phyloP scores from a whole-genome alignment of 2,113 vertebrate species.

The Nibea coibor region DNA sequence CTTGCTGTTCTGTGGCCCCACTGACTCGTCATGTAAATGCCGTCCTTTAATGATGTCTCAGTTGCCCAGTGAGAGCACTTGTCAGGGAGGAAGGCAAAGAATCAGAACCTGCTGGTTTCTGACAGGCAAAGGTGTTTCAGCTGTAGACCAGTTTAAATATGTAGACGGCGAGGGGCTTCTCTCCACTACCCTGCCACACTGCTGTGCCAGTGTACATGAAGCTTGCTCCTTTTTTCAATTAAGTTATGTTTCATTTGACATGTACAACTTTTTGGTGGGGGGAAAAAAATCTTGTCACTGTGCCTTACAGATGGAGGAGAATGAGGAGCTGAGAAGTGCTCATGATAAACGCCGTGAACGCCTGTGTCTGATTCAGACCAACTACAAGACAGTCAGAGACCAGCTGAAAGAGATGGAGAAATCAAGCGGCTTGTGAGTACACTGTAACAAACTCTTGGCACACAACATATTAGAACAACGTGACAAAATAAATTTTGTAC shows the following conservation, averaged over 20 bases:
- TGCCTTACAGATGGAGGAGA: conserved; percentile 87
- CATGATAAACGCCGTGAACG: conserved; percentile 87
- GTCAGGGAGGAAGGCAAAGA: conserved; percentile 49
- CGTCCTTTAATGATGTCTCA: conserved; percentile 75
- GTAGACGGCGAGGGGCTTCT: conserved; percentile 6
- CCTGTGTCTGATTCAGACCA: conserved; percentile 89
- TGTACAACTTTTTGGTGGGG: neutral
- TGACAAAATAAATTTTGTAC: neutral
- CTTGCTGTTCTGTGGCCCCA: conserved; percentile 53
- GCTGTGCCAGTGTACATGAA: conserved; percentile 22
- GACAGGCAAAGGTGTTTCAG: conserved; percentile 46
- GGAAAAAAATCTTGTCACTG: neutral
- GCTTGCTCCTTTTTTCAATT: neutral
- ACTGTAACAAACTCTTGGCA: neutral
- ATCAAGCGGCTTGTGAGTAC: conserved; percentile 86
- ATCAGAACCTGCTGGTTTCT: conserved; percentile 36
- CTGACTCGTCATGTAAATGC: conserved; percentile 69
- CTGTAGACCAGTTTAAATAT: conserved; percentile 40
- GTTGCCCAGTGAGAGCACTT: conserved; percentile 69
- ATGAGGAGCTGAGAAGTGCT: conserved; percentile 88
- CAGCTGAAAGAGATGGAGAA: conserved; percentile 90
- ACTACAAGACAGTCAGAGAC: conserved; percentile 89
- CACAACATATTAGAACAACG: neutral
- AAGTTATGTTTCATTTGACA: conserved; percentile 29
- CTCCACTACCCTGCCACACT: neutral